Percentiles rank a stretch among this genome's conserved stretches.
phyloP scores from a whole-genome alignment of 1,140 invertebrate genomes.

The Maniola jurtina region DNA sequence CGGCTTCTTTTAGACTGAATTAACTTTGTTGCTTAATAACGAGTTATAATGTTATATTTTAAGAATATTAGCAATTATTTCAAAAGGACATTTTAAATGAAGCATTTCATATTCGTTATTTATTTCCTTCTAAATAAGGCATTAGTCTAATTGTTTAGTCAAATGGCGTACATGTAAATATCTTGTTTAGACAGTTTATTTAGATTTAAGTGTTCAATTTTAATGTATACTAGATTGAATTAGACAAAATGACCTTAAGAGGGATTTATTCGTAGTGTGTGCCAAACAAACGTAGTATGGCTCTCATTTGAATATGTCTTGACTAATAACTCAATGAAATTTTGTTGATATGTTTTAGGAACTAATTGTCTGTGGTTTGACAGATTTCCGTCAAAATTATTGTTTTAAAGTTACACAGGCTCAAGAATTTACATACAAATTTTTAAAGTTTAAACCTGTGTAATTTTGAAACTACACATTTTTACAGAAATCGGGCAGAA shows the following conservation, averaged over 20 bases:
- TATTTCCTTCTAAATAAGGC: constrained; percentile 74
- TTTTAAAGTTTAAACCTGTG: too few relatives aligned
- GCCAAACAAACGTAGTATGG: too few relatives aligned
- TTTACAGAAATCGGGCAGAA: too few relatives aligned
- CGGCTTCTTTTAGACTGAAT: constrained; percentile 71
- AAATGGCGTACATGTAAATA: constrained; percentile 73
- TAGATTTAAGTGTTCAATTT: constrained; percentile 74
- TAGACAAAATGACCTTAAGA: constrained; percentile 51
- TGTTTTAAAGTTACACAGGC: too few relatives aligned
- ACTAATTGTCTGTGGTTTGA: too few relatives aligned
- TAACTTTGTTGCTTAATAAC: constrained; percentile 63
- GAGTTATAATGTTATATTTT: constrained; percentile 66
- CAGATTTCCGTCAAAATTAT: too few relatives aligned
- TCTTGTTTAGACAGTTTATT: constrained; percentile 74
- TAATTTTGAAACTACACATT: too few relatives aligned
- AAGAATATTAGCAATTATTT: constrained; percentile 65
- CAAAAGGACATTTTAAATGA: constrained; percentile 68
- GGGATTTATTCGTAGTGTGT: too few relatives aligned
- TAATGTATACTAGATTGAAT: constrained; percentile 69
- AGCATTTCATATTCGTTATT: constrained; percentile 77
- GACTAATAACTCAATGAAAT: too few relatives aligned
- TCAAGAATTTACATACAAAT: too few relatives aligned
- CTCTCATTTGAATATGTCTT: too few relatives aligned
- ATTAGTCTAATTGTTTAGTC: constrained; percentile 75
- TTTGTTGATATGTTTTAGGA: too few relatives aligned